Base-by-base conservation (phyloP, 2,888 invertebrate genomes). In the Tenthredo amoena region DNA sequence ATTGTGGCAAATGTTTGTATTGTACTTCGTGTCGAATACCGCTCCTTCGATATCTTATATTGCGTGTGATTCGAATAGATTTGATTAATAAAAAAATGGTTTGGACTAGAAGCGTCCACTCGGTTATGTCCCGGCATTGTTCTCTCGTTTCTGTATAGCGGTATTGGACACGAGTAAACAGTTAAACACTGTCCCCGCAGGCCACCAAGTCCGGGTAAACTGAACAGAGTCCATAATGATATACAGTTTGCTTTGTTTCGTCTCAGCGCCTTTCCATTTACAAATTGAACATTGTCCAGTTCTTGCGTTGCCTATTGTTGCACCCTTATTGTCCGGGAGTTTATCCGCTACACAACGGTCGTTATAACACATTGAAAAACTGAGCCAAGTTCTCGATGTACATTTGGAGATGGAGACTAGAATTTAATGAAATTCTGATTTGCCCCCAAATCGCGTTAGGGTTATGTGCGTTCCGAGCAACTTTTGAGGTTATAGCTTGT, bases 231-330 rank as follows among this genome's bases (percentile, higher is more conserved):
- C 31, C 74, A 43, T 74, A 74, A 74, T 43, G 40, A 74, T n/a
- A 74, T n/a, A 74, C 26, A 77, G 55, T 55, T 77, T 55, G 47
- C 77, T 55, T 81, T 81, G 81, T 81, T 62, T 81, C 62, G 81
- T 81, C 58, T 81, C 37, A 62, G 21, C 62, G 81, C 43, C 40
- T 81, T 62, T 58, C 81, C 81, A 81, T 81, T 81, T 62, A 58
- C 62, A 62, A 81, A 81, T 81, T 81, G 81, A 58, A 62, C 58
- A 77, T 77, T 74, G 62, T 62, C 62, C 1, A 26, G 62, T 26
- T 62, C 65, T 65, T 26, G 3, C 12, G 4, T 31, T 65, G 4
- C 5, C 68, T 18, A 68, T 68, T 68, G 68, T 34, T 34, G 15
- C 34, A 15, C 68, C 34, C 47, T 47, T 47, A 47, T 68, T 68